Conservation (phyloP, 2,797 vertebrate species). For the Trichosurus vulpecula region DNA sequence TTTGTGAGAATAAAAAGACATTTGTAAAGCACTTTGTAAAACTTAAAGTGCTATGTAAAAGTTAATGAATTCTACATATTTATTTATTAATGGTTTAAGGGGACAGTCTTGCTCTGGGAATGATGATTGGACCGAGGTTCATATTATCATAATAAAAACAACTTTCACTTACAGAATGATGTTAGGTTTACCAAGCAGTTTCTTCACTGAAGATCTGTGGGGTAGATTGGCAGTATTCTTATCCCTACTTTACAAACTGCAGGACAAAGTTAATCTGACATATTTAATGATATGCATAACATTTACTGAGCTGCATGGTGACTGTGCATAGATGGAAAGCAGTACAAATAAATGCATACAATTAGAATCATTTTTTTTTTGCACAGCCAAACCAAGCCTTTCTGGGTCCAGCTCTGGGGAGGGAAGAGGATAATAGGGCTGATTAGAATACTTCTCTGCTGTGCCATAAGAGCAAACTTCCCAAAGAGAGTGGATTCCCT, state of each 20-base stretch:
- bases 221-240: neutral
- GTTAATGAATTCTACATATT: neutral
- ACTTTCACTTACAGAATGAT: neutral
- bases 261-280: neutral
- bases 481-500: neutral
- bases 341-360: neutral
- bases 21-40: neutral
- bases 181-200: neutral
- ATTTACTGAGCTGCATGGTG: neutral
- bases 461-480: neutral
- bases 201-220: neutral
- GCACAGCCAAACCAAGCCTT: neutral
- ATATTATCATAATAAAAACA: neutral
- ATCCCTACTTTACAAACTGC: neutral
- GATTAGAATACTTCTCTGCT: neutral
- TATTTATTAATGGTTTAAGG: neutral
- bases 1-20: neutral
- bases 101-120: neutral
- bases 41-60: neutral
- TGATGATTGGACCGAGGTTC: neutral
- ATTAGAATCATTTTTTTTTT: neutral
- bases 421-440: neutral
- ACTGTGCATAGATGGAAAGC: neutral
- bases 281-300: slow-evolving; percentile 12
- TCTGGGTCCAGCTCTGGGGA: neutral